Base-by-base conservation (phyloP, 2,797 vertebrate genomes). In the Hephaestus fuliginosus region DNA sequence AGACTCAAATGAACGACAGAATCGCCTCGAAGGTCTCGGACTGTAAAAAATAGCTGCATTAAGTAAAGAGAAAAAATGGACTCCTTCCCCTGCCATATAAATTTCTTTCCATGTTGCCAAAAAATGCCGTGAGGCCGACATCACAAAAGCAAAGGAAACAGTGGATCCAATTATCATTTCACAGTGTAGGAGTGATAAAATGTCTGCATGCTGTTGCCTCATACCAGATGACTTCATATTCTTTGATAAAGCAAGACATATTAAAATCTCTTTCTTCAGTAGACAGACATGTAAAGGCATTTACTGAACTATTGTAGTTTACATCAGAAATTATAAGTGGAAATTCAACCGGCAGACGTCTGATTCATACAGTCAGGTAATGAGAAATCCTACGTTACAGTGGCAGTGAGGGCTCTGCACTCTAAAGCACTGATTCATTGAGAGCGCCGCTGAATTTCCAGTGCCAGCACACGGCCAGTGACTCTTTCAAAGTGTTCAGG, bases 51-150 rank as follows among this genome's bases (percentile, higher is more conserved):
- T 61, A 70, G 67, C 73, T 33, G 67, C 74, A 88, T 90, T 91
- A 88, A 88, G 85, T 85, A 81, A 80, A 86, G 78, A 90, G 80
- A 78, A 88, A 80, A 91, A 92, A 91, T 87, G 56, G 46, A 78
- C 49, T 58, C 58, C 30, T 57, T 83, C 58, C 57, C 25, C 41
- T 56, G 68, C 53, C 20, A 12, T 63, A 81, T 88, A 66, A 79
- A 78, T 88, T 67, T 55, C 14, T 52, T 77, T 53, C 36, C 44
- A 46, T 81, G 73, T 74, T 74, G 13, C 74, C 48, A 15, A 51
- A 84, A 70, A 74, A 25, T 0, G 64, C 74, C 5, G 39, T 48
- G 10, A 84, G 85, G 70, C 69, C 0, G 8, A 52, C 72, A 80
- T 74, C 51, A 70, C n/a, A 64, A 84, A 67, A 65, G 57, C 78